A percentile compares a stretch with the other conserved stretches of the same genome.
phyloP scores from a whole-genome alignment of 1,140 invertebrate species.

The Trigoniulus corallinus region DNA sequence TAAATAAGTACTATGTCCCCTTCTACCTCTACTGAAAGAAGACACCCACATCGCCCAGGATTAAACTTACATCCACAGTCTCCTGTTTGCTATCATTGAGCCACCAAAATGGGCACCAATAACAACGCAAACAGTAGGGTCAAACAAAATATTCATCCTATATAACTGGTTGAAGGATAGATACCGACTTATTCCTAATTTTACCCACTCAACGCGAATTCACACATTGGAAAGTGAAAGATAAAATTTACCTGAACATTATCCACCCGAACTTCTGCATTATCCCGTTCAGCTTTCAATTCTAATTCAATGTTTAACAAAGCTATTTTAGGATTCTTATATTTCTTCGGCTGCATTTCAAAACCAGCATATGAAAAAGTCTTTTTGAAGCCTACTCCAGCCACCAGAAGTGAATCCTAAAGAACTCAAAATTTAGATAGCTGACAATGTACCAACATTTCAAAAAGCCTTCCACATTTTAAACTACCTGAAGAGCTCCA shows the following conservation, averaged over 20 bases:
- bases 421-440: constrained; percentile 13
- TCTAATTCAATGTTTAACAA: constrained; percentile 96
- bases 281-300: constrained; percentile 92
- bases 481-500: constrained; percentile 61
- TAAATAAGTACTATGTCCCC: no score
- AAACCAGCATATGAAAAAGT: constrained; percentile 99
- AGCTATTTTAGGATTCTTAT: constrained; percentile 85
- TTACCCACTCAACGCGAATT: neutral
- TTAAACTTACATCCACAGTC: no score
- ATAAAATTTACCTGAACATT: constrained; percentile 48
- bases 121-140: neutral
- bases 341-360: constrained; percentile 98
- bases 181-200: no score
- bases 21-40: no score
- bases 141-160: neutral
- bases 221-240: constrained; percentile 1
- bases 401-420: constrained; percentile 72
- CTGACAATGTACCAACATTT: neutral
- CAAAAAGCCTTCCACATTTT: constrained; percentile 1
- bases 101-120: no score
- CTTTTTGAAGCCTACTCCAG: constrained; percentile 98
- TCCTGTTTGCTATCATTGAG: no score
- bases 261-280: constrained; percentile 90
- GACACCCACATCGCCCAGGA: no score
- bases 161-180: neutral